A percentile compares a stretch with the other conserved stretches of the same genome.
phyloP scores from a whole-genome alignment of 1,140 invertebrate genomes.

The Macrostomum lignano region DNA sequence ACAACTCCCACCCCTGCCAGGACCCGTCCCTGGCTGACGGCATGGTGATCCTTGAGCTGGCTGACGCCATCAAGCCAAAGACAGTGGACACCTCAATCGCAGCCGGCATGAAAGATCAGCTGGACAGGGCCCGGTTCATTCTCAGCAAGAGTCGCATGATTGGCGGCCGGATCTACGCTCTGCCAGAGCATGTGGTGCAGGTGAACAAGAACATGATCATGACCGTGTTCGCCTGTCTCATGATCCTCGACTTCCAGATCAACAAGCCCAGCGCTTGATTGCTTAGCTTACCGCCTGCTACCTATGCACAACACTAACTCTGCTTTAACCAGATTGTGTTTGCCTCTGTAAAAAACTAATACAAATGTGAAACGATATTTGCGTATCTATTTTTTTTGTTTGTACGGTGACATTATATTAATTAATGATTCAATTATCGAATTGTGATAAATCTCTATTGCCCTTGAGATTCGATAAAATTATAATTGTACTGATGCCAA shows the following conservation, averaged over 20 bases:
- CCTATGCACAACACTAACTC: too few relatives aligned
- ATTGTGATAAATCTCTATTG: too few relatives aligned
- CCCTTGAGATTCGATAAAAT: too few relatives aligned
- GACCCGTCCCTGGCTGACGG: conserved; percentile 55
- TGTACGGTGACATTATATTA: too few relatives aligned
- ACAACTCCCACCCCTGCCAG: too few relatives aligned
- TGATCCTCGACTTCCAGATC: conserved; percentile 46
- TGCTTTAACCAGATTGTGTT: too few relatives aligned
- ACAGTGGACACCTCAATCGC: conserved; percentile 40
- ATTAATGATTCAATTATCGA: too few relatives aligned
- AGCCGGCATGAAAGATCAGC: conserved; percentile 41
- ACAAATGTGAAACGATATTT: too few relatives aligned
- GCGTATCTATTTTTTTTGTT: too few relatives aligned
- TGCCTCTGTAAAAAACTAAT: too few relatives aligned
- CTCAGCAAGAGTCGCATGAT: conserved; percentile 86
- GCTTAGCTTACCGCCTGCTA: too few relatives aligned
- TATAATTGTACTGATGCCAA: too few relatives aligned
- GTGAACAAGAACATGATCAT: conserved; percentile 94
- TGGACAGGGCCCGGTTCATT: conserved; percentile 90
- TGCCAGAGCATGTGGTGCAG: conserved; percentile 93
- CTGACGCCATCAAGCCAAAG: conserved; percentile 79
- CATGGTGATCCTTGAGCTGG: conserved; percentile 64
- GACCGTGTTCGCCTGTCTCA: conserved; percentile 93
- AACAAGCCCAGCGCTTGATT: background rate
- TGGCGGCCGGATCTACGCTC: conserved; percentile 81